Evolutionary conservation across 1,140 invertebrate genomes (phyloP).

Genomic region (Drosophila arizonae): DNA sequence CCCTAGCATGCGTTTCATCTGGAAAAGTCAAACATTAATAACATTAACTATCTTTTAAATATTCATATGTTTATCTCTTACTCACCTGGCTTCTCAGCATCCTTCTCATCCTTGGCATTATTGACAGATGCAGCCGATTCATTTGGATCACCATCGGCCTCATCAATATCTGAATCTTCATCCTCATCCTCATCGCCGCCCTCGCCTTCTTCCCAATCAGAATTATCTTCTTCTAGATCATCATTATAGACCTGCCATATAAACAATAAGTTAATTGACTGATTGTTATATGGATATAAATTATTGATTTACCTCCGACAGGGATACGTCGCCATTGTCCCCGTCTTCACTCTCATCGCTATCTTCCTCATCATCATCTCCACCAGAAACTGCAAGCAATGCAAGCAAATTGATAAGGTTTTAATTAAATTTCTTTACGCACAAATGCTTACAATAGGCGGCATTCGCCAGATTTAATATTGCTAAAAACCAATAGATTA

Average conservation of each 20-base stretch:
- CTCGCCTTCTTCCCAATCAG: conserved; percentile 78
- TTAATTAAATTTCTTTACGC: conserved; percentile 2
- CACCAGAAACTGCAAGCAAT: conserved; percentile 84
- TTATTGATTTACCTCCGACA: conserved; percentile 82
- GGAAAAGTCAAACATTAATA: conserved; percentile 9
- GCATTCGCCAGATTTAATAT: conserved; percentile 81
- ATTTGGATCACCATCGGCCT: conserved; percentile 82
- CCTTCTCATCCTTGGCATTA: conserved; percentile 57
- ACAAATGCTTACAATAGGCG: conserved; percentile 77
- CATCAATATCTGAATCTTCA: conserved; percentile 83
- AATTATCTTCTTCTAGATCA: conserved; percentile 81
- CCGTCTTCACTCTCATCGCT: conserved; percentile 85
- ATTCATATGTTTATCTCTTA: background rate
- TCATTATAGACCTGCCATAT: conserved; percentile 74
- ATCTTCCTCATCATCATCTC: conserved; percentile 85
- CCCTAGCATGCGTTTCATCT: conserved; percentile 85
- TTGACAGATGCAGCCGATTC: conserved; percentile 59
- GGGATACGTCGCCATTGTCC: conserved; percentile 86
- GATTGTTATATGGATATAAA: conserved; percentile 24
- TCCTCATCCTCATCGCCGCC: conserved; percentile 83
- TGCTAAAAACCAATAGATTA: conserved; percentile 81
- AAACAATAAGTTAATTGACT: conserved; percentile 1
- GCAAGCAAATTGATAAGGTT: conserved; percentile 5
- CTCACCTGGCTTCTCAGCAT: conserved; percentile 62
- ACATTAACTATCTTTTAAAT: background rate